Base-by-base conservation (phyloP, 2,888 invertebrate genomes). In the Glyphotaelius pellucidus region DNA sequence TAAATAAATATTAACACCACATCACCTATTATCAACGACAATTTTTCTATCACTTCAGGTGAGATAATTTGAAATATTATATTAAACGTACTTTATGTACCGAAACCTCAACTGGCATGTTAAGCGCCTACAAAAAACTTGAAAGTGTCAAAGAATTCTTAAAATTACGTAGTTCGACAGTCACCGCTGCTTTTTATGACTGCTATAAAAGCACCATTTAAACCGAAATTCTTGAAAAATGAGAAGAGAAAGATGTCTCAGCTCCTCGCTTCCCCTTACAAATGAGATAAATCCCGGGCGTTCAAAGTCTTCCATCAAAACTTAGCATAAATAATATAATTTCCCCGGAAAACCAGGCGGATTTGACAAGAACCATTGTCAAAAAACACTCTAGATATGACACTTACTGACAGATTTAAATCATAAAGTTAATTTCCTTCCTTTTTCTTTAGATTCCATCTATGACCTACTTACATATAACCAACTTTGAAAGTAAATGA, bases 291-390 rank as follows among this genome's bases (percentile, higher is more conserved):
- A 67, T 67, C 67, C n/a, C 25, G 25, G 67, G 67, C 67, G 67
- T 67, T 67, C 25, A 67, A 67, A 67, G 67, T 67, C 67, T 67
- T 67, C 67, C 67, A 67, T 67, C 67, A 67, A 67, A 67, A 67
- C 67, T 67, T 67, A 67, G 67, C 67, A 67, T 67, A 67, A n/a
- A 67, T n/a, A 67, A 67, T 67, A 67, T 67, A 67, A n/a, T 67
- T 67, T 67, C 67, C 25, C 67, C 67, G 67, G 67, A 67, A 67
- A 67, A n/a, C 25, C 67, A 25, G 67, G 67, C 67, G 67, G n/a
- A 67, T 67, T 67, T 67, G 25, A 67, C 67, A 67, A 67, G 25
- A 25, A 67, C 67, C 67, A 25, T 25, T 67, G 67, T 67, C 9
- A n/a, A 9, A 25, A 9, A 67, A 25, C 5, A 9, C 25, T n/a